Evolutionary conservation across 2,797 vertebrate species (phyloP).

Genomic region (Heterohyrax brucei): DNA sequence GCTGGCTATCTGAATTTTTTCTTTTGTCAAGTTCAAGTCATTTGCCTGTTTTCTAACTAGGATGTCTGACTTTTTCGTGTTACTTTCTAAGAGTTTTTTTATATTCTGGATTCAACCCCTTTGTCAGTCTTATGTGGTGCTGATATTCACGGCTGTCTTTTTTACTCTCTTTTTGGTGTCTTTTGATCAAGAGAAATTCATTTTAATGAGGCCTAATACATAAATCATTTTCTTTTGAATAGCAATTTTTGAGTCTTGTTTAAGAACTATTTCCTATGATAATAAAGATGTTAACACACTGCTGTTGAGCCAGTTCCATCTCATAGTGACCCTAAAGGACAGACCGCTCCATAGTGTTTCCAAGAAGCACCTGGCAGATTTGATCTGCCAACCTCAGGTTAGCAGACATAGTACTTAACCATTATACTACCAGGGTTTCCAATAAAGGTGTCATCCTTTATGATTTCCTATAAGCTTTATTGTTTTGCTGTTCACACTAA

Average conservation of each 20-base stretch:
- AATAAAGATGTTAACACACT: not conserved
- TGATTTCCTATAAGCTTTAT: constrained; percentile 39
- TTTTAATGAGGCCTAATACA: constrained; percentile 36
- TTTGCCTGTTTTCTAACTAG: constrained; percentile 46
- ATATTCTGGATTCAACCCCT: not conserved
- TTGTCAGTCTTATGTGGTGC: not conserved
- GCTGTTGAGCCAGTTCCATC: too few relatives aligned
- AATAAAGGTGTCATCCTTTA: not conserved
- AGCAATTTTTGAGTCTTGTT: constrained; percentile 36
- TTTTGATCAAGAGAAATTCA: not conserved
- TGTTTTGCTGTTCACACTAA: not conserved
- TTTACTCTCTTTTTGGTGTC: not conserved
- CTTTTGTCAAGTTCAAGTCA: not conserved
- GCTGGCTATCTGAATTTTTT: constrained; percentile 32
- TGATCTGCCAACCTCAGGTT: too few relatives aligned
- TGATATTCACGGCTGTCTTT: not conserved
- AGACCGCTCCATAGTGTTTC: too few relatives aligned
- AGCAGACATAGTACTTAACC: too few relatives aligned
- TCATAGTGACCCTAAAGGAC: too few relatives aligned
- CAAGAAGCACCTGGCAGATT: too few relatives aligned
- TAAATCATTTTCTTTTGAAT: constrained; percentile 33
- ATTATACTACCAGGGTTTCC: too few relatives aligned
- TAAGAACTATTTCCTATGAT: constrained; percentile 18
- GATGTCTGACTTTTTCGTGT: constrained; percentile 50
- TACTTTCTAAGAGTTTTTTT: constrained; percentile 57